These are phyloP conservation scores for Caenorhabditis panamensis DNA, from an alignment of 2,888 invertebrate genomes.

Conservation along the genomic window DNA sequence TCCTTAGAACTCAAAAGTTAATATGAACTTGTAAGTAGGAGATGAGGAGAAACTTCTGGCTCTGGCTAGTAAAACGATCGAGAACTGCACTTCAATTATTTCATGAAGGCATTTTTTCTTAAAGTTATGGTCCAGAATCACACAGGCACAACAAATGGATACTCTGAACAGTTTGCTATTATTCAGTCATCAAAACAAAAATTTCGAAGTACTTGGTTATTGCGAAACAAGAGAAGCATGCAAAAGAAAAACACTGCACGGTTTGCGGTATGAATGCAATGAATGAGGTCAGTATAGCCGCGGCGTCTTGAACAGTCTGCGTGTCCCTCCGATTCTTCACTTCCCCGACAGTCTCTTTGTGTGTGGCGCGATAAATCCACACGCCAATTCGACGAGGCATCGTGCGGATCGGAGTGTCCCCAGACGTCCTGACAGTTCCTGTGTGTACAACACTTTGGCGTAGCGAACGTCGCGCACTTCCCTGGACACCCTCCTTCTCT, in stretches of 20 bases:
- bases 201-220: not conserved
- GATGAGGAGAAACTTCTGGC: too few relatives aligned
- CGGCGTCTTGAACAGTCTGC: slow-evolving; percentile 36
- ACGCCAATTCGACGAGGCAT: slow-evolving; percentile 17
- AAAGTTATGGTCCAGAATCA: too few relatives aligned
- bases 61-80: too few relatives aligned
- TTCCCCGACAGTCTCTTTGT: slow-evolving; percentile 30
- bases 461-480: slow-evolving; percentile 39
- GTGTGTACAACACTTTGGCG: slow-evolving; percentile 54
- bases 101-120: too few relatives aligned
- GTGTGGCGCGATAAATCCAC: slow-evolving; percentile 57
- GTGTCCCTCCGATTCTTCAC: slow-evolving; percentile 19
- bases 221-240: slow-evolving; percentile 22
- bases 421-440: slow-evolving; percentile 42
- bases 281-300: slow-evolving; percentile 58
- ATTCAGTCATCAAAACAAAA: not conserved
- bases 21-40: too few relatives aligned
- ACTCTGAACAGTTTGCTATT: too few relatives aligned
- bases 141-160: too few relatives aligned
- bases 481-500: not conserved
- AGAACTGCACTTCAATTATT: too few relatives aligned
- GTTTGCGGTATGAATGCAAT: slow-evolving; percentile 54
- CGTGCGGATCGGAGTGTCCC: slow-evolving; percentile 4
- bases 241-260: slow-evolving; percentile 37
- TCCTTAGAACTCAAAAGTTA: not conserved